Evolutionary conservation across 2,113 vertebrate genomes (phyloP), one percentile per base, ranked within the genome.

Genomic region (Daubentonia madagascariensis): DNA sequence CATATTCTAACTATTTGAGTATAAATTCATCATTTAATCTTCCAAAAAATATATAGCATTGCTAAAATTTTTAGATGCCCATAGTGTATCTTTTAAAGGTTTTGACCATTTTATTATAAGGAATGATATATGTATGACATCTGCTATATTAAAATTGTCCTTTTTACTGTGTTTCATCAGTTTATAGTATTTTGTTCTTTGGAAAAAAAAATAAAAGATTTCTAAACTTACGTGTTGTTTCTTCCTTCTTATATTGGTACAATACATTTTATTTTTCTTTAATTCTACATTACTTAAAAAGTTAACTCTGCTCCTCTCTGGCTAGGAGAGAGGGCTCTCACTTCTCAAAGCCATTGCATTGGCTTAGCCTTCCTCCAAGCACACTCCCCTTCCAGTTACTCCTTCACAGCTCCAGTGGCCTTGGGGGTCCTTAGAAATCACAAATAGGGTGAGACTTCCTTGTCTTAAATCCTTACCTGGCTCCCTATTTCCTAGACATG

Each of bases 171-270:
- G 11, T 37, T 35, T 43, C 5, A 43, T 48, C 92, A 45, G 22
- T 81, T 97, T 83, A 76, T 92, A 73, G 28, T 37, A 89, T n/a
- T 93, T 85, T 81, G 59, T 83, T 68, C 85, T 79, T 45, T 92
- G 35, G 6, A 40, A 95, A 93, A 30, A 40, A 96, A 95, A 98
- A 96, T 95, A 96, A 98, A 98, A 75, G 23, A 81, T 88, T 75
- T 92, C 1, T 72, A 70, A 94, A 88, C 35, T 65, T 70, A 35
- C 3, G 20, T 45, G 10, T 72, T 89, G 28, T 59, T 87, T 96
- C 75, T 78, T 52, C 20, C 28, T 86, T 68, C 37, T 85, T 89
- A 25, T 61, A 80, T 35, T 57, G 0, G 48, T 80, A 73, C 1
- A 80, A 54, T 59, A 73, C 25, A 20, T 52, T 65, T 68, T 43